These are phyloP conservation scores for Condylura cristata DNA, from an alignment of 2,113 vertebrate species.

Conservation along the genomic window DNA sequence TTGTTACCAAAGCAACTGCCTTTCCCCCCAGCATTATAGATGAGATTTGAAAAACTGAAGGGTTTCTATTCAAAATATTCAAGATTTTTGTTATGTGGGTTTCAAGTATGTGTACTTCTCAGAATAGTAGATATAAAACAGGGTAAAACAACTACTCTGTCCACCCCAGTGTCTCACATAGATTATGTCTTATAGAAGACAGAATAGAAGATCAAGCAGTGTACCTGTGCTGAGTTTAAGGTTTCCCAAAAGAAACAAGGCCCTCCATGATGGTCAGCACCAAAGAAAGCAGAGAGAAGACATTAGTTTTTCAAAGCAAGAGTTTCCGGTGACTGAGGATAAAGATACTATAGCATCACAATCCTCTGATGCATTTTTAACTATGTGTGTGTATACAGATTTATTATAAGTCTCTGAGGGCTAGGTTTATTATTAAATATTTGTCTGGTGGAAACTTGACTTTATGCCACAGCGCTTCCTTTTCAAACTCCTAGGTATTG, in stretches of 20 bases:
- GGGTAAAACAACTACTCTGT: background rate
- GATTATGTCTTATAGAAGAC: background rate
- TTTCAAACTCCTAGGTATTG: background rate
- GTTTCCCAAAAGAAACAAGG: background rate
- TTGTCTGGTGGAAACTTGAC: background rate
- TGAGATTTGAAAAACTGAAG: background rate
- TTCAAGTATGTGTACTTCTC: background rate
- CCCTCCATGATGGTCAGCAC: background rate
- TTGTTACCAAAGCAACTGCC: constrained; percentile 56
- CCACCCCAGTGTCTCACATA: background rate
- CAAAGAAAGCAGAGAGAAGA: background rate
- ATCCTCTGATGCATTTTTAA: background rate
- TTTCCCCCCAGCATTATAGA: background rate
- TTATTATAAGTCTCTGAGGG: background rate
- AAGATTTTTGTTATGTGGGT: background rate
- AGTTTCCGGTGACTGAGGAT: background rate
- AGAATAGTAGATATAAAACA: background rate
- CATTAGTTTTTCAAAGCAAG: background rate
- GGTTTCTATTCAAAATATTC: background rate
- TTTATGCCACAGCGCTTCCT: background rate
- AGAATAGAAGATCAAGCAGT: background rate
- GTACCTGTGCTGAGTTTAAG: background rate
- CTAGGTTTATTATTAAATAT: background rate
- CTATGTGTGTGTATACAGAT: background rate
- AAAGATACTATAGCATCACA: background rate